phyloP scores from a whole-genome alignment of 2,113 vertebrate genomes.

The Ochotona princeps region DNA sequence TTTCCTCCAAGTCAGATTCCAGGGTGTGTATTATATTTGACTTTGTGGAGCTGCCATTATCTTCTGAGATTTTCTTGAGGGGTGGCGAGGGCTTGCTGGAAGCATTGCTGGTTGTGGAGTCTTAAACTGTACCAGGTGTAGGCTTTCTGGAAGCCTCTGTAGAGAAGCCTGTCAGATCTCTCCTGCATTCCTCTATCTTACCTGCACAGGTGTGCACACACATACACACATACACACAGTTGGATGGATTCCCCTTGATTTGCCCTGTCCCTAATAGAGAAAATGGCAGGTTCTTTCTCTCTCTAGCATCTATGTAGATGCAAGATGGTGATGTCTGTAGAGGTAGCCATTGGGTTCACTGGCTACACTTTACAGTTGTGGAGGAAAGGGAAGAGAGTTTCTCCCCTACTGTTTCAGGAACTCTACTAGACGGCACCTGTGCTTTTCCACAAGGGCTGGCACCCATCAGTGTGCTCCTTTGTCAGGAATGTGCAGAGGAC shows the following conservation, averaged over 20 bases:
- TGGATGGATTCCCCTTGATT: neutral
- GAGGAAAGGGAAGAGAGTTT: no score
- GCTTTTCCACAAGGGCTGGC: neutral
- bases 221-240: neutral
- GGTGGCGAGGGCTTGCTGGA: neutral
- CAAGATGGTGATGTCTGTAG: neutral
- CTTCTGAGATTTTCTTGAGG: neutral
- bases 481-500: neutral
- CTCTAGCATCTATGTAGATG: neutral
- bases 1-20: neutral
- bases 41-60: neutral
- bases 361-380: neutral
- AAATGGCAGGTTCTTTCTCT: neutral
- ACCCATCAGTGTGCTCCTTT: neutral
- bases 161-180: neutral
- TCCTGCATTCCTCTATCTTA: neutral
- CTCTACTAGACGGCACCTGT: neutral
- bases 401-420: neutral
- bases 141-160: neutral
- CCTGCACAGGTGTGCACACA: neutral
- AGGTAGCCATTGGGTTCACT: neutral
- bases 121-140: neutral
- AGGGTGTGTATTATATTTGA: neutral
- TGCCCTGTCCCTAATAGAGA: neutral
- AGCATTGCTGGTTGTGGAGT: neutral